phyloP scores from a whole-genome alignment of 2,113 vertebrate genomes.

The Acinonyx jubatus region DNA sequence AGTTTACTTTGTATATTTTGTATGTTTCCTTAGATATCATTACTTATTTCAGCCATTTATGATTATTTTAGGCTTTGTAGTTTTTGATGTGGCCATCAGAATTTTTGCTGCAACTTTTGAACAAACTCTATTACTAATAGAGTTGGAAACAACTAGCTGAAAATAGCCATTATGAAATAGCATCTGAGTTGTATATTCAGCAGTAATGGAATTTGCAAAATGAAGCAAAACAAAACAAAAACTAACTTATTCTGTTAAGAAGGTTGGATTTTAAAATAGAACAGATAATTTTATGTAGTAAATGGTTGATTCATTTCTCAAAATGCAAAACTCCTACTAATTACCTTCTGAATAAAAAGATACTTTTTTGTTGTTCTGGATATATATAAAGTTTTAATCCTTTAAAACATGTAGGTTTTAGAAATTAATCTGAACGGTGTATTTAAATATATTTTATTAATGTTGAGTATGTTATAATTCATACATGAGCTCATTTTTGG shows the following conservation, averaged over 20 bases:
- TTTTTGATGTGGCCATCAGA: not conserved
- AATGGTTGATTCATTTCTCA: constrained; percentile 8
- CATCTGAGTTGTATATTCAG: not conserved
- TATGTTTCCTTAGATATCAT: not conserved
- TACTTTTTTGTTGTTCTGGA: not conserved
- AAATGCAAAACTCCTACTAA: not conserved
- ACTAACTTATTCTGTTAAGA: constrained; percentile 22
- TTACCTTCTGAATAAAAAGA: constrained; percentile 19
- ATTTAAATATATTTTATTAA: constrained; percentile 41
- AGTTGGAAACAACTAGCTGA: not conserved
- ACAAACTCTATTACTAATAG: not conserved
- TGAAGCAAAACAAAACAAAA: not conserved
- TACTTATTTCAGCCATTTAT: not conserved
- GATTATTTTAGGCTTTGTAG: not conserved
- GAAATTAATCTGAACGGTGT: not conserved
- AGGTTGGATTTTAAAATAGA: constrained; percentile 47
- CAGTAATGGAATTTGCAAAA: constrained; percentile 24
- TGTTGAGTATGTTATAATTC: constrained; percentile 12
- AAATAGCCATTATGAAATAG: not conserved
- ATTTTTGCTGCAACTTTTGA: not conserved
- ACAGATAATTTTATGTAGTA: not conserved
- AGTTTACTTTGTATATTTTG: too few relatives aligned
- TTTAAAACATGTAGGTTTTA: constrained; percentile 35
- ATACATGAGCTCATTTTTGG: not conserved
- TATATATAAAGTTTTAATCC: not conserved